Percentiles rank a stretch among this genome's conserved stretches.
phyloP scores from a whole-genome alignment of 2,888 invertebrate genomes.

The Athalia circularis region DNA sequence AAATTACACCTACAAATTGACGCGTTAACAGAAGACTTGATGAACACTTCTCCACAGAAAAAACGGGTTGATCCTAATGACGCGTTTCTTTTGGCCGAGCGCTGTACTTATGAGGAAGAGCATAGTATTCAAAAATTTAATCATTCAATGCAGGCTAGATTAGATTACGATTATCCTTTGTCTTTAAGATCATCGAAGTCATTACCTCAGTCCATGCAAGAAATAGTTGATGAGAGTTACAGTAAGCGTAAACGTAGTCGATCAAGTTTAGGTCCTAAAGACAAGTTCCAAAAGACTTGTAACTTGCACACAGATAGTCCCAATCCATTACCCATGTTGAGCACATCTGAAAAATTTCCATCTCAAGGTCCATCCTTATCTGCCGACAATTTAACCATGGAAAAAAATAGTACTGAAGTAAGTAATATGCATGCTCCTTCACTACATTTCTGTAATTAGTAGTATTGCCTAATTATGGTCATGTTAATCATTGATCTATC shows the following conservation, averaged over 20 bases:
- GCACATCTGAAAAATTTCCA: neutral
- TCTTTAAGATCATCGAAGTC: neutral
- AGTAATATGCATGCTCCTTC: neutral
- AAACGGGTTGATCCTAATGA: conserved; percentile 31
- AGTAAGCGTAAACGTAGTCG: neutral
- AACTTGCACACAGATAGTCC: conserved; percentile 11
- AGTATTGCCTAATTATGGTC: too few relatives aligned
- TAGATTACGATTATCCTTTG: conserved; percentile 16
- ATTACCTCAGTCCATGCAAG: conserved; percentile 27
- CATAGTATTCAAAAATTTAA: conserved; percentile 47
- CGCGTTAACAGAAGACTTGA: conserved; percentile 50
- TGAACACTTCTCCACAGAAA: conserved; percentile 4
- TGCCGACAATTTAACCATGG: conserved; percentile 19
- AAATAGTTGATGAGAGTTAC: conserved; percentile 9
- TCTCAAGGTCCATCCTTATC: conserved; percentile 27
- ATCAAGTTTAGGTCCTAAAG: conserved; percentile 36
- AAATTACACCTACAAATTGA: conserved; percentile 51
- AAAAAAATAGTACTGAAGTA: conserved; percentile 24
- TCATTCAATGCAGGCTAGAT: conserved; percentile 19
- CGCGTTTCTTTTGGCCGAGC: conserved; percentile 65
- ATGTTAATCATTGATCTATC: too few relatives aligned
- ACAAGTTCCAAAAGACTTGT: conserved; percentile 35
- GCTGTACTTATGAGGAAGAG: conserved; percentile 57
- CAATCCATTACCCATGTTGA: conserved; percentile 5
- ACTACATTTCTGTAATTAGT: neutral